These are phyloP conservation scores for Myxocyprinus asiaticus DNA, from an alignment of 2,113 vertebrate species.

Conservation along the genomic window DNA sequence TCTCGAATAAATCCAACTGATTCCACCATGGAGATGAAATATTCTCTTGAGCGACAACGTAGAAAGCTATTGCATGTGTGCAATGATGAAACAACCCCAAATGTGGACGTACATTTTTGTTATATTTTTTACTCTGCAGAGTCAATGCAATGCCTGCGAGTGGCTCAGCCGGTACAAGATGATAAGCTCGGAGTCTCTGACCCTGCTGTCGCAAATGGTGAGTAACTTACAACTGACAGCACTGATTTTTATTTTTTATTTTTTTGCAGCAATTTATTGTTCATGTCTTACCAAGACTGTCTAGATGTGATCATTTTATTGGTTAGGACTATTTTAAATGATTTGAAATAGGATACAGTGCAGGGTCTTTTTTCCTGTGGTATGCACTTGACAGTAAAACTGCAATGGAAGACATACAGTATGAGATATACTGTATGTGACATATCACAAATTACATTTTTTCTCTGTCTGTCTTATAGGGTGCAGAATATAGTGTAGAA, in stretches of 20 bases:
- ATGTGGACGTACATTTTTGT: conserved; percentile 33
- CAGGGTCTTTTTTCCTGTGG: no score
- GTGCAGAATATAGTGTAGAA: background rate
- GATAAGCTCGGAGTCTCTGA: background rate
- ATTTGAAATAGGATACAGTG: background rate
- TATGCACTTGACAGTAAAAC: no score
- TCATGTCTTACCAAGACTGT: background rate
- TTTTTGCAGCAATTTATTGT: background rate
- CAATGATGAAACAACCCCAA: conserved; percentile 13
- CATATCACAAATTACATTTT: background rate
- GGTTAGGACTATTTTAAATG: background rate
- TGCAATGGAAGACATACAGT: no score
- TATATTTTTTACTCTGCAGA: conserved; percentile 17
- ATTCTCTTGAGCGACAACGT: background rate
- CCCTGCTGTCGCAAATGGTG: conserved; percentile 24
- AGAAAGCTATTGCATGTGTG: background rate
- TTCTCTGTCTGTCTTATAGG: conserved; percentile 21
- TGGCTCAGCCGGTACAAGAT: conserved; percentile 16
- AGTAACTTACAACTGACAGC: background rate
- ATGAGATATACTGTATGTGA: background rate
- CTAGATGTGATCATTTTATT: background rate
- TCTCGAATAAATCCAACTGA: conserved; percentile 16
- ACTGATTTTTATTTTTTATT: no score
- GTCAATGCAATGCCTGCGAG: conserved; percentile 18
- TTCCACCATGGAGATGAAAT: conserved; percentile 18